A percentile compares a stretch with the other conserved stretches of the same genome.
These are phyloP conservation scores for Bombus sibiricus DNA, from an alignment of 1,140 invertebrate species.

Conservation along the genomic window DNA sequence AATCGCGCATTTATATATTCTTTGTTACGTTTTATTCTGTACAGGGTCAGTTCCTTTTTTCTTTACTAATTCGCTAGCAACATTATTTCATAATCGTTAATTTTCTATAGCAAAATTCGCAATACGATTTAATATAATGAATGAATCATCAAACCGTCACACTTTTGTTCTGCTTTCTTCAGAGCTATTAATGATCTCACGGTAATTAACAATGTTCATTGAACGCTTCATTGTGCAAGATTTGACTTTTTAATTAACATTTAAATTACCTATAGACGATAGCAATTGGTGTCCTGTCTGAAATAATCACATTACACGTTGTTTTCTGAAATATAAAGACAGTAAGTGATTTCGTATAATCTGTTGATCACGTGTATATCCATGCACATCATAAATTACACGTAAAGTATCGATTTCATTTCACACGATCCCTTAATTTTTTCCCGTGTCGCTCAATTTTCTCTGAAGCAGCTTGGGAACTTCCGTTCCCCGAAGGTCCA, in stretches of 20 bases:
- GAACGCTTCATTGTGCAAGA: too few species aligned
- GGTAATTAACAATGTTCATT: too few species aligned
- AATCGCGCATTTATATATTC: background rate
- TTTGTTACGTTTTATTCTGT: too few species aligned
- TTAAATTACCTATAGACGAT: too few species aligned
- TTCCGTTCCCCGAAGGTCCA: slow-evolving; percentile 12
- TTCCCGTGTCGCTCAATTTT: background rate
- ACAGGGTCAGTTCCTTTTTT: background rate
- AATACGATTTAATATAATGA: too few species aligned
- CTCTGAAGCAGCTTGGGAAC: background rate
- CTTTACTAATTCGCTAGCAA: background rate
- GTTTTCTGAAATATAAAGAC: background rate
- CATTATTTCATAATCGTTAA: background rate
- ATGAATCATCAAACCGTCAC: too few species aligned
- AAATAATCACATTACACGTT: too few species aligned
- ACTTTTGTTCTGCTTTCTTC: too few species aligned
- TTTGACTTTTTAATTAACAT: too few species aligned
- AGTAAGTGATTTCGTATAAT: background rate
- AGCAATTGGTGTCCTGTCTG: too few species aligned
- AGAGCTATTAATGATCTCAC: too few species aligned
- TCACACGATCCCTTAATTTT: background rate
- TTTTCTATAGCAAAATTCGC: too few species aligned
- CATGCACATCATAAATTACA: background rate
- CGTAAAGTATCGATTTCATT: background rate
- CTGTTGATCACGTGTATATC: background rate